Base-by-base conservation (phyloP, 2,888 invertebrate genomes). In the Stenodera caucasica region DNA sequence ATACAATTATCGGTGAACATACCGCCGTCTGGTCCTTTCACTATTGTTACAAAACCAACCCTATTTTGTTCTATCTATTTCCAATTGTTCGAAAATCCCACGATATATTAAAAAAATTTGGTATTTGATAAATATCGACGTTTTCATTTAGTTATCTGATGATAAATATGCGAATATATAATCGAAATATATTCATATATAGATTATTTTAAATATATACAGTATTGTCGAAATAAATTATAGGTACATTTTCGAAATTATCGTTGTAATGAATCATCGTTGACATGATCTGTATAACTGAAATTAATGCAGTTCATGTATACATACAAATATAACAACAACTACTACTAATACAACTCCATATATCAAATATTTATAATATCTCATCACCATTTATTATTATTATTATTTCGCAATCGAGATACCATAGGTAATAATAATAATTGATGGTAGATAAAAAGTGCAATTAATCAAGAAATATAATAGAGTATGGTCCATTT, bases 191-290 rank as follows among this genome's bases (percentile, higher is more conserved):
- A n/a, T n/a, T n/a, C n/a, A n/a, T n/a, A n/a, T n/a, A n/a, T 26
- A 5, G 26, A 26, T 4, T 5, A 26, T 26, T 30, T 8, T 30
- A 7, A 7, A 30, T 5, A 45, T 21, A 21, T 11, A 21, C 4
- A 11, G 45, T 45, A 45, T 45, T 45, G 45, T 45, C 45, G 21
- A 21, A 45, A 45, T 45, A 45, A 45, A 45, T 45, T 45, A 12
- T 12, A 45, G 21, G 18, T 9, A 45, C 21, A 45, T 11, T 45
- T 21, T 45, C 21, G 5, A 12, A 45, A 45, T 45, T 21, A 45
- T 45, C 21, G 21, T 21, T 45, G 21, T 45, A 45, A 45, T 45
- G 45, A 45, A 45, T 45, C 45, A 45, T 45, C 21, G 45, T 45
- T 45, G 45, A 45, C 45, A 45, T 21, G 45, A 45, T 45, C 18